Conservation (phyloP, 2,113 vertebrate genomes). For the Oostethus manadensis region DNA sequence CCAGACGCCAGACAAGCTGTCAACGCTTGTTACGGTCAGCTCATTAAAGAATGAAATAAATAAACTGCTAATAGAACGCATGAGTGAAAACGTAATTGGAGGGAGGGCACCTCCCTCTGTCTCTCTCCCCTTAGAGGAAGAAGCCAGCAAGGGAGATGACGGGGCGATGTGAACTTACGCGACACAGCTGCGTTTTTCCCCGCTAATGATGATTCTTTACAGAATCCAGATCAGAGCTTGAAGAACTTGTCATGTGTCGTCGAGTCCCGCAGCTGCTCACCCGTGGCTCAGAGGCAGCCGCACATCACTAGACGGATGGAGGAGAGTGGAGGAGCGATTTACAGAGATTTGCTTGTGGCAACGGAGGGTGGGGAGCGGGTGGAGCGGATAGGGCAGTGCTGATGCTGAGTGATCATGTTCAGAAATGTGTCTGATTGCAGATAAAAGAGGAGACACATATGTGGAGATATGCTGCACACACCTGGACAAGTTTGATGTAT, state of each 20-base stretch:
- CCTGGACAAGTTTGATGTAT: conserved; percentile 43
- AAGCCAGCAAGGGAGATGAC: conserved; percentile 37
- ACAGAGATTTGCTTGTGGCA: conserved; percentile 2
- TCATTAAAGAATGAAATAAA: conserved; percentile 66
- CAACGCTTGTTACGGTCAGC: conserved; percentile 66
- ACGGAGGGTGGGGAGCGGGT: background rate
- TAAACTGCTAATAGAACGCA: conserved; percentile 45
- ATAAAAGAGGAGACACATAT: conserved; percentile 34
- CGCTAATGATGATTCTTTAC: conserved; percentile 69
- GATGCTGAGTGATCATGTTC: conserved; percentile 45
- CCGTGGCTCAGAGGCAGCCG: conserved; percentile 25
- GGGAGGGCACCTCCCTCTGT: conserved; percentile 1
- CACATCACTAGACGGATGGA: conserved; percentile 49
- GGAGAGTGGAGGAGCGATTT: conserved; percentile 19
- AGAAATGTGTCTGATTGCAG: conserved; percentile 52
- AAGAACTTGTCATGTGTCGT: conserved; percentile 62
- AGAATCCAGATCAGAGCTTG: conserved; percentile 57
- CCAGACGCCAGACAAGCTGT: conserved; percentile 59
- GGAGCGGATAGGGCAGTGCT: conserved; percentile 22
- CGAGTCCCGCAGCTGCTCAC: conserved; percentile 38
- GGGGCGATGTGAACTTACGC: conserved; percentile 52
- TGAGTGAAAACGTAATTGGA: conserved; percentile 26
- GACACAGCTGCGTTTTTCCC: conserved; percentile 54
- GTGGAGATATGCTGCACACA: conserved; percentile 31
- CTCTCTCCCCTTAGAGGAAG: conserved; percentile 29